phyloP scores from a whole-genome alignment of 1,140 invertebrate genomes.

The Triops longicaudatus region DNA sequence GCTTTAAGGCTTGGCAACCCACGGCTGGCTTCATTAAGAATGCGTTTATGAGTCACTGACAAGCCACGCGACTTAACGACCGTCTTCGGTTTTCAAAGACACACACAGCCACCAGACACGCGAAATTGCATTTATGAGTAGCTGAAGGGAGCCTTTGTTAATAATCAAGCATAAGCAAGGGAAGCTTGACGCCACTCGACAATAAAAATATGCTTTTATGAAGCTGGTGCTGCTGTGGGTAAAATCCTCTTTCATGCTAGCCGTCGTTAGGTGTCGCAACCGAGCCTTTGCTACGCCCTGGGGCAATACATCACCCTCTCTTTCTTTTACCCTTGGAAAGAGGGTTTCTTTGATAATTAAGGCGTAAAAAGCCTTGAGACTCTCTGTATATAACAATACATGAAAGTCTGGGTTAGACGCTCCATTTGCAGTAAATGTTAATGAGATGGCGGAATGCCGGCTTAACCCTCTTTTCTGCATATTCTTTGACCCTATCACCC shows the following conservation, averaged over 20 bases:
- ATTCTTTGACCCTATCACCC: too few relatives aligned
- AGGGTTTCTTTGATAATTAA: neutral
- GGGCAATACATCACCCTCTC: neutral
- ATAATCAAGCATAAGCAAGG: neutral
- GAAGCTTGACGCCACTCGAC: too few relatives aligned
- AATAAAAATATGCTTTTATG: neutral
- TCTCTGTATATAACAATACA: neutral
- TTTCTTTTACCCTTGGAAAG: too few relatives aligned
- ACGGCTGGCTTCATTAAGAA: neutral
- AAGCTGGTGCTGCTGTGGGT: neutral
- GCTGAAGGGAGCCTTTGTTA: neutral
- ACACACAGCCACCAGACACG: neutral
- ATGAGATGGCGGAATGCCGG: constrained; percentile 5
- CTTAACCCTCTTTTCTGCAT: neutral
- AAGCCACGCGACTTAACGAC: neutral
- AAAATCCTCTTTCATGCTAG: neutral
- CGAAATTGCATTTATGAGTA: neutral
- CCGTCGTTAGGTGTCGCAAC: neutral
- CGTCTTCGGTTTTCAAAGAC: neutral
- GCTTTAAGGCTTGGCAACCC: neutral
- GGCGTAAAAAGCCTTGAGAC: neutral
- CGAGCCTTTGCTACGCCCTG: neutral
- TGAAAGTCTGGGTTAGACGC: neutral
- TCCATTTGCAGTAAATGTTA: constrained; percentile 8
- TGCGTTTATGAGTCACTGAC: neutral